Percentiles rank a stretch among this genome's conserved stretches.
Conservation (phyloP, 2,888 invertebrate genomes). For the Lepidocyrtoides sp. region DNA sequence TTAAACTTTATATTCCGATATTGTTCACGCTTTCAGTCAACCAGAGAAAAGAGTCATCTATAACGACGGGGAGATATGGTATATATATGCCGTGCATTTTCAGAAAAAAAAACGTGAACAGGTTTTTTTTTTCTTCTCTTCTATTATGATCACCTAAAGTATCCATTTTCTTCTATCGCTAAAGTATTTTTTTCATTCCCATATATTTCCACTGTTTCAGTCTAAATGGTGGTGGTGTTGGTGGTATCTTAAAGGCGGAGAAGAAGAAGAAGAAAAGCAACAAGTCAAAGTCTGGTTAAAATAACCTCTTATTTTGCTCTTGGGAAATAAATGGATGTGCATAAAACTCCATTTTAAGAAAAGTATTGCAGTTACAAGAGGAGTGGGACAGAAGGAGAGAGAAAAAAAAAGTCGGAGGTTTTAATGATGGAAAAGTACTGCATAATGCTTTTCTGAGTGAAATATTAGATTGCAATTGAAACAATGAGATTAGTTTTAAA, state of each 20-base stretch:
- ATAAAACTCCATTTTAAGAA: not conserved
- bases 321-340: not conserved
- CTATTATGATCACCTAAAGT: not conserved
- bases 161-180: no score
- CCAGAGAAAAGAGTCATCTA: not conserved
- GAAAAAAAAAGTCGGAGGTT: not conserved
- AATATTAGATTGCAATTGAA: constrained; percentile 25
- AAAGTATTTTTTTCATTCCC: not conserved
- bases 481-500: constrained; percentile 1
- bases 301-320: no score
- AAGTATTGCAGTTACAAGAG: no score
- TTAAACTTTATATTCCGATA: constrained; percentile 1
- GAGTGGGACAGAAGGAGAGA: not conserved
- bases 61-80: not conserved
- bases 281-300: no score
- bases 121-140: not conserved
- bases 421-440: constrained; percentile 6
- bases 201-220: not conserved
- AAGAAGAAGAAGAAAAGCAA: no score
- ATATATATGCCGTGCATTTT: no score
- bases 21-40: not conserved
- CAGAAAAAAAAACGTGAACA: constrained; percentile 1
- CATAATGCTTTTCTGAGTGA: not conserved
- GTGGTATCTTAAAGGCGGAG: no score
- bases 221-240: not conserved